Evolutionary conservation across 2,888 invertebrate species (phyloP), one percentile per base, ranked within the genome.

Genomic region (Alentia gelatinosa): DNA sequence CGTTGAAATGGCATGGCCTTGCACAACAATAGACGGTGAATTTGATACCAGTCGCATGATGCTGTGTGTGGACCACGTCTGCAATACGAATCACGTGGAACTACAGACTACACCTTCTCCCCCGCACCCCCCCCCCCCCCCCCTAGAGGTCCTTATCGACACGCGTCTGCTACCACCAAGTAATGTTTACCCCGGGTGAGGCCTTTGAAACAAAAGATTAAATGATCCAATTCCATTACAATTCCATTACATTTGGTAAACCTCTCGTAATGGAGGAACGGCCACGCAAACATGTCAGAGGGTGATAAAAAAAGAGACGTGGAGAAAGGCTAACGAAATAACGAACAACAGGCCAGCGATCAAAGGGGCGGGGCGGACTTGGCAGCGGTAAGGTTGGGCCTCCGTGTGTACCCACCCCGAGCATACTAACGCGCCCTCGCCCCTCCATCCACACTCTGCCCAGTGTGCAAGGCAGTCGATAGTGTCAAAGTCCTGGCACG

Each of bases 191-290:
- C 56, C 56, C 3, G 3, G 56, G 56, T 19, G 56, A 12, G n/a
- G 56, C n/a, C 56, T 68, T 68, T 30, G 68, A 68, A 30, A 68
- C 68, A 68, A 68, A 68, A 68, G 68, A 68, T 68, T 68, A 68
- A 68, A 68, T 68, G 68, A 30, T 26, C 68, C 33, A 68, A 68
- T 68, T 30, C 68, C 68, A 56, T 56, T 9, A 56, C 33, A 68
- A 68, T 68, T 30, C 68, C 68, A 56, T 56, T 9, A 56, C 56
- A 56, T 68, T 30, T 68, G 68, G 68, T 68, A 68, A 30, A 68
- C 68, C 30, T 68, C 4, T 30, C n/a, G 68, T 68, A 68, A 68
- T 68, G n/a, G 33, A 26, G 33, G 33, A 68, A 68, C 33, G 68
- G 68, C 68, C 68, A 30, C 26, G 68, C 68, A 68, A 68, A 68